These are phyloP conservation scores for Orthosia cruda DNA, from an alignment of 2,888 invertebrate genomes.

Conservation along the genomic window DNA sequence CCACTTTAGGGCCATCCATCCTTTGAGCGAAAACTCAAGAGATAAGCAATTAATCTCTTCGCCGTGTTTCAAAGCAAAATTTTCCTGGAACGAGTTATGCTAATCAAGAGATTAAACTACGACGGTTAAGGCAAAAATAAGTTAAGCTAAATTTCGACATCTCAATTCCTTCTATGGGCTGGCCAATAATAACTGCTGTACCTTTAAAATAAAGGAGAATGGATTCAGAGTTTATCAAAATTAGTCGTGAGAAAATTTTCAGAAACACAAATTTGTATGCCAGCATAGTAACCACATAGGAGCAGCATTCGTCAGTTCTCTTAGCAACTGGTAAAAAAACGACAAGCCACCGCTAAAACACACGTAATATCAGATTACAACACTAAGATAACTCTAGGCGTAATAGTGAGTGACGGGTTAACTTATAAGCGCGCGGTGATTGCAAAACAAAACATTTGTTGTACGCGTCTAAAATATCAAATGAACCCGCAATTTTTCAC, in stretches of 20 bases:
- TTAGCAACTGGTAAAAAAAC: slow-evolving; percentile 44
- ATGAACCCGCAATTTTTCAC: slow-evolving; percentile 72
- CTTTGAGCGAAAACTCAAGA: slow-evolving; percentile 42
- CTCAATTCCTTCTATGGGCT: background rate
- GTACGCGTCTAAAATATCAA: slow-evolving; percentile 77
- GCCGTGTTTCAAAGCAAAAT: slow-evolving; percentile 37
- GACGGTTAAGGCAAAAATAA: slow-evolving; percentile 13
- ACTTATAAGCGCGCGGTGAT: slow-evolving; percentile 67
- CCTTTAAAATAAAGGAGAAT: background rate
- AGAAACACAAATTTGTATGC: slow-evolving; percentile 31
- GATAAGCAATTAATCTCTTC: slow-evolving; percentile 48
- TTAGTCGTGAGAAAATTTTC: background rate
- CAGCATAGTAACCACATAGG: slow-evolving; percentile 27
- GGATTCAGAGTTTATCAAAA: background rate
- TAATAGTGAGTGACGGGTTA: slow-evolving; percentile 64
- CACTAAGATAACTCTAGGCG: slow-evolving; percentile 63
- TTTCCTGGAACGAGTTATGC: slow-evolving; percentile 38
- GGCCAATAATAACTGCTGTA: slow-evolving; percentile 3
- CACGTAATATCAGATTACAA: slow-evolving; percentile 67
- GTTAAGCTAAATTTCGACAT: slow-evolving; percentile 18
- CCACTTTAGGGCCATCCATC: slow-evolving; percentile 27
- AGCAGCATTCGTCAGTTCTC: slow-evolving; percentile 30
- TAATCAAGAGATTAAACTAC: slow-evolving; percentile 46
- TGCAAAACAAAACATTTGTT: slow-evolving; percentile 70
- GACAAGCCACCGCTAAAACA: slow-evolving; percentile 53